Evolutionary conservation across 2,888 invertebrate genomes (phyloP), one percentile per base, ranked within the genome.

Genomic region (Philereme vetulata): DNA sequence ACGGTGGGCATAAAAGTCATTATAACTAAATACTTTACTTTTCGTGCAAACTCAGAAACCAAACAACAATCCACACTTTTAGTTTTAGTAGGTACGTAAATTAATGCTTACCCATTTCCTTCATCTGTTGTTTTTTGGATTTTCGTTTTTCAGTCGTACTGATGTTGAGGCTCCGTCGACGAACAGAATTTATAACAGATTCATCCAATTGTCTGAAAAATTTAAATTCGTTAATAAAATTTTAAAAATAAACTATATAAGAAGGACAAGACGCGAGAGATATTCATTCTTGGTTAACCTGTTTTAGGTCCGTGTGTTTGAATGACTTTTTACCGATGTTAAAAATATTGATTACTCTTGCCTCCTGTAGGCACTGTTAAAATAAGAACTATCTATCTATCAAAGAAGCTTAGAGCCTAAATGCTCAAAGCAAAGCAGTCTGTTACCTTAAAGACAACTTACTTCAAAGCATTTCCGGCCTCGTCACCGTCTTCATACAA

Each of bases 401-500:
- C 21, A 21, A 21, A 21, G 21, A 21, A 21, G 21, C 21, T 21
- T 21, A 21, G 21, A 21, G 21, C 2, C 21, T 21, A 21, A 21
- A 21, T 21, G 21, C 80, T 44, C 32, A 49, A 59, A 51, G 32
- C 40, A 35, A 33, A 43, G 5, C 1, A 34, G 32, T 6, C 36
- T 8, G 10, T 11, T 35, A 45, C 51, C 44, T 34, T 50, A 40
- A 34, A 9, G 36, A 33, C 1, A 45, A 48, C 86, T 84, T 63
- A 91, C 90, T 90, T 88, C 1, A 90, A 93, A 1, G 95, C 95
- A 33, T 94, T 94, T 4, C 94, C 94, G 67, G 78, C 84, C 48
- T 90, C 90, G 60, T 92, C 91, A 1, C 96, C 97, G 81, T 98
- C 97, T 86, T 97, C 97, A 81, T 95, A 96, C 78, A 96, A 95